Evolutionary conservation across 2,113 vertebrate species (phyloP).

Genomic region (Heliornis fulica): DNA sequence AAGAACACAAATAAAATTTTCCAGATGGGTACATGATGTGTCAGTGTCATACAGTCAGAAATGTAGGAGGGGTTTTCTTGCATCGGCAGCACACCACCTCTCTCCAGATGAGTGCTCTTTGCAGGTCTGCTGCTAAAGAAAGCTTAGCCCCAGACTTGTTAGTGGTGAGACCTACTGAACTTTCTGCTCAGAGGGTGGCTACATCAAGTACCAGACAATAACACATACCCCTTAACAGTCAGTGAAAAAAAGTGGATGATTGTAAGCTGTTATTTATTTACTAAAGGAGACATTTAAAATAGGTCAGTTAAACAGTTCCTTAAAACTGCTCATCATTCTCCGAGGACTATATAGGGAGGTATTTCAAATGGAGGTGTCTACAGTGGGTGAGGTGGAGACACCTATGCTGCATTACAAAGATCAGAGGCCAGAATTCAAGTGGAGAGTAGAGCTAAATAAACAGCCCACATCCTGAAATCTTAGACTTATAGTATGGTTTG

Average conservation of each 20-base stretch:
- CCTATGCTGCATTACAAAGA: background rate
- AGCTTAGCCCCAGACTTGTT: background rate
- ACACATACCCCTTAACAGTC: background rate
- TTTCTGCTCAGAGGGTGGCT: background rate
- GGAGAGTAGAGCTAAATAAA: background rate
- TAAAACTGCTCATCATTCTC: background rate
- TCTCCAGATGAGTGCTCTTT: background rate
- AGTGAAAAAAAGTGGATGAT: background rate
- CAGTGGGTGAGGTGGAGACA: background rate
- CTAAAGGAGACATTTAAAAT: background rate
- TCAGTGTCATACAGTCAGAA: background rate
- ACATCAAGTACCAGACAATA: background rate
- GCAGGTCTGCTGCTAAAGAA: background rate
- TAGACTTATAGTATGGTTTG: no score
- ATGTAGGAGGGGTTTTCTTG: background rate
- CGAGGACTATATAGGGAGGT: background rate
- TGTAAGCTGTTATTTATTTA: background rate
- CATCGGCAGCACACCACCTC: background rate
- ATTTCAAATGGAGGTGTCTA: background rate
- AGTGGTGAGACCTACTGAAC: background rate
- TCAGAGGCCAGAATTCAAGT: background rate
- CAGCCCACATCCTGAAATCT: background rate
- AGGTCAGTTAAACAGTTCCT: background rate
- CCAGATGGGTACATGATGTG: background rate
- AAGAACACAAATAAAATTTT: background rate